phyloP scores from a whole-genome alignment of 2,888 invertebrate genomes.

The Meiosimyza platycephala region DNA sequence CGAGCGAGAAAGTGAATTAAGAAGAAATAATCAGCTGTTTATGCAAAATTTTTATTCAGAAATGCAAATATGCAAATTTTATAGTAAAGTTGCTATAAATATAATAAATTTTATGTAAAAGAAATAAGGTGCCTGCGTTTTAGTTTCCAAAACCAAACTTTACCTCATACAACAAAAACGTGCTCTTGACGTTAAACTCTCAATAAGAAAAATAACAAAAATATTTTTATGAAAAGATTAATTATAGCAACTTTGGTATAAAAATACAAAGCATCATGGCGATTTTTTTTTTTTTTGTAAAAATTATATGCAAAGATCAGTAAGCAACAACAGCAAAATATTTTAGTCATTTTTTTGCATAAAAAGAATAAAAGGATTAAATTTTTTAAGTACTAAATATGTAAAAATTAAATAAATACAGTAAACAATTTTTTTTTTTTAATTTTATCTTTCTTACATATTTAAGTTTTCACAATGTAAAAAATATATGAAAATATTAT shows the following conservation, averaged over 20 bases:
- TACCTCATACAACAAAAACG: slow-evolving; percentile 6
- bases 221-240: no score
- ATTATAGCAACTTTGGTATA: slow-evolving; percentile 7
- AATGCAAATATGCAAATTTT: not conserved
- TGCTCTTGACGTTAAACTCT: no score
- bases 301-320: not conserved
- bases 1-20: not conserved
- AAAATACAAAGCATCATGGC: not conserved
- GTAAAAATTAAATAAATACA: not conserved
- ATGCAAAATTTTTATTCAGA: not conserved
- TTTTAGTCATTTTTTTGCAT: slow-evolving; percentile 29
- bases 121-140: slow-evolving; percentile 24
- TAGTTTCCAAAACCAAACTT: slow-evolving; percentile 22
- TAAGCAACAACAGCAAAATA: slow-evolving; percentile 14
- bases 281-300: no score
- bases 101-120: no score
- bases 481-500: not conserved
- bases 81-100: slow-evolving; percentile 21
- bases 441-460: not conserved
- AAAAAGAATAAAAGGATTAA: not conserved
- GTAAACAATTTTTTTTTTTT: not conserved
- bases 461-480: not conserved
- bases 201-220: no score
- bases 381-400: not conserved
- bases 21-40: not conserved